Evolutionary conservation across 2,888 invertebrate genomes (phyloP).

Genomic region (Ophion slaviceki): DNA sequence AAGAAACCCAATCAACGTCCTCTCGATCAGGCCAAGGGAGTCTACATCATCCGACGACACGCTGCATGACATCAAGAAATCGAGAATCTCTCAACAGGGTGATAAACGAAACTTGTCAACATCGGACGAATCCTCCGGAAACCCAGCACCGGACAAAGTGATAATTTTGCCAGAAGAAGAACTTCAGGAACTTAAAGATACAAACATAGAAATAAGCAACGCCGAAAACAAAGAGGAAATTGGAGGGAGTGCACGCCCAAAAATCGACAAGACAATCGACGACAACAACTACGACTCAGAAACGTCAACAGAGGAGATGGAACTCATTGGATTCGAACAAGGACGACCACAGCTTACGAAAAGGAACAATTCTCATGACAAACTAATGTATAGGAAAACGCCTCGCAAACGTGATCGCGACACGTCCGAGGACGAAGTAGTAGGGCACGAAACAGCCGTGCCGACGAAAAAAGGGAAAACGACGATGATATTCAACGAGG

Average conservation of each 20-base stretch:
- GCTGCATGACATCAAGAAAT: not conserved
- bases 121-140: slow-evolving; percentile 1
- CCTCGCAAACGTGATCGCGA: too few species aligned
- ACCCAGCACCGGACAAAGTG: slow-evolving; percentile 6
- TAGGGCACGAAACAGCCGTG: too few species aligned
- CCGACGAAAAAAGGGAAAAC: too few species aligned
- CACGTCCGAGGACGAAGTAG: too few species aligned
- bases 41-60: not conserved
- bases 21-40: not conserved
- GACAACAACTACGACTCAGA: too few species aligned
- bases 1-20: not conserved
- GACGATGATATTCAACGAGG: not conserved
- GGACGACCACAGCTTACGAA: too few species aligned
- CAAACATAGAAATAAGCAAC: not conserved
- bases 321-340: too few species aligned
- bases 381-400: too few species aligned
- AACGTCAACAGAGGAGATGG: too few species aligned
- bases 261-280: not conserved
- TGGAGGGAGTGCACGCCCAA: not conserved
- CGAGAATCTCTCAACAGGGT: slow-evolving; percentile 3
- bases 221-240: not conserved
- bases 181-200: not conserved
- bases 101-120: not conserved
- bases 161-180: not conserved
- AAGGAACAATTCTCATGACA: too few species aligned